Evolutionary conservation across 2,888 invertebrate genomes (phyloP).

Genomic region (Iphiclides podalirius): DNA sequence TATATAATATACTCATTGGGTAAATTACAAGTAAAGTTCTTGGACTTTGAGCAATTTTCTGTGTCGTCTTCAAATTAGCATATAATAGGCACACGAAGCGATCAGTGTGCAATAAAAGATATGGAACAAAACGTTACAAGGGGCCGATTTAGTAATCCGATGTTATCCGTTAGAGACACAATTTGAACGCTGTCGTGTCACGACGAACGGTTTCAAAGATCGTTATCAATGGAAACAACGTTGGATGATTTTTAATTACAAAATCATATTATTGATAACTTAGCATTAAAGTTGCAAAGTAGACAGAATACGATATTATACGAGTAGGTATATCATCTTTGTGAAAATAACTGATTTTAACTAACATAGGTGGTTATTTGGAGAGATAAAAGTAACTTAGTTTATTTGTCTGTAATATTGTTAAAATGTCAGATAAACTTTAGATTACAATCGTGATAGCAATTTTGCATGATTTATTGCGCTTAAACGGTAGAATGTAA

Average conservation of each 20-base stretch:
- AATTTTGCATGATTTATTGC: slow-evolving; percentile 15
- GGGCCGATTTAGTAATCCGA: slow-evolving; percentile 45
- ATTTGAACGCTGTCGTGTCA: slow-evolving; percentile 7
- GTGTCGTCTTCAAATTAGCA: slow-evolving; percentile 63
- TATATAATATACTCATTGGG: too few species aligned
- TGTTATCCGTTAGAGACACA: slow-evolving; percentile 10
- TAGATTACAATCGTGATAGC: slow-evolving; percentile 19
- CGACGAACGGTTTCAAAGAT: neutral
- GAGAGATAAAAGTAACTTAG: slow-evolving; percentile 3
- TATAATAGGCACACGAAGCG: slow-evolving; percentile 47
- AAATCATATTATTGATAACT: too few species aligned
- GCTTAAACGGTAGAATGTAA: neutral
- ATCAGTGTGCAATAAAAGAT: slow-evolving; percentile 50
- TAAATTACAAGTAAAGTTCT: too few species aligned
- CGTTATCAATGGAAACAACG: slow-evolving; percentile 1
- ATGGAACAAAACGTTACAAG: slow-evolving; percentile 54
- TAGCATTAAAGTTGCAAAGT: too few species aligned
- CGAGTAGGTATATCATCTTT: too few species aligned
- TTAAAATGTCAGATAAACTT: slow-evolving; percentile 14
- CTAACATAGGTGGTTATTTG: too few species aligned
- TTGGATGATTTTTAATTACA: neutral
- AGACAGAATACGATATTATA: too few species aligned
- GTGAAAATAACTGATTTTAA: too few species aligned
- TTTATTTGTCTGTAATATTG: slow-evolving; percentile 9
- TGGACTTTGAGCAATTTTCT: slow-evolving; percentile 50